phyloP scores from a whole-genome alignment of 2,888 invertebrate genomes.

The Leptodirus hochenwartii region DNA sequence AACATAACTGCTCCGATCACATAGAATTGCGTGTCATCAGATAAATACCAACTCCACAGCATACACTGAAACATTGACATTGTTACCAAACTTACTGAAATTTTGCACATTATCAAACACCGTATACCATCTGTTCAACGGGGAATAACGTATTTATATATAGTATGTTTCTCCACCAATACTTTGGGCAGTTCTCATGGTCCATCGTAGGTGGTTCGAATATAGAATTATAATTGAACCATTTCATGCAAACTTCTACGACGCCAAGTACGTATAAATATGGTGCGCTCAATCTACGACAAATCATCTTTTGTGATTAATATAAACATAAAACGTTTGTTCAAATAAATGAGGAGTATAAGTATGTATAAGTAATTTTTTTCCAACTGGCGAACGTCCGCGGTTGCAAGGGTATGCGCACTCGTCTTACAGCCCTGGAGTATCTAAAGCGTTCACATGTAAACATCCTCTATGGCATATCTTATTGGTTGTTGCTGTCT shows the following conservation, averaged over 20 bases:
- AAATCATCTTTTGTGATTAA: no score
- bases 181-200: conserved; percentile 64
- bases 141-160: conserved; percentile 77
- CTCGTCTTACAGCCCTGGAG: no score
- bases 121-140: conserved; percentile 67
- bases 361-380: no score
- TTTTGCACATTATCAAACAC: not conserved
- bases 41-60: conserved; percentile 83
- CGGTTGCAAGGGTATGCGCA: no score
- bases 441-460: no score
- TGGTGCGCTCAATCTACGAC: conserved; percentile 53
- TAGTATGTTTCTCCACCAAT: conserved; percentile 76
- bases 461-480: no score
- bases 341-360: conserved; percentile 5
- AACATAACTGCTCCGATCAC: conserved; percentile 63
- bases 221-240: conserved; percentile 63
- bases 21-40: conserved; percentile 78
- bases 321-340: not conserved
- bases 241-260: conserved; percentile 73
- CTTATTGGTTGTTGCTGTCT: no score
- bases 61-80: conserved; percentile 63
- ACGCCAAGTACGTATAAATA: conserved; percentile 70
- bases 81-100: conserved; percentile 7
- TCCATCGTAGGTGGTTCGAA: conserved; percentile 71
- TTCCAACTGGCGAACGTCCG: no score